Evolutionary conservation across 1,140 invertebrate species (phyloP), one percentile per base, ranked within the genome.

Genomic region (Drosophila sturtevanti): DNA sequence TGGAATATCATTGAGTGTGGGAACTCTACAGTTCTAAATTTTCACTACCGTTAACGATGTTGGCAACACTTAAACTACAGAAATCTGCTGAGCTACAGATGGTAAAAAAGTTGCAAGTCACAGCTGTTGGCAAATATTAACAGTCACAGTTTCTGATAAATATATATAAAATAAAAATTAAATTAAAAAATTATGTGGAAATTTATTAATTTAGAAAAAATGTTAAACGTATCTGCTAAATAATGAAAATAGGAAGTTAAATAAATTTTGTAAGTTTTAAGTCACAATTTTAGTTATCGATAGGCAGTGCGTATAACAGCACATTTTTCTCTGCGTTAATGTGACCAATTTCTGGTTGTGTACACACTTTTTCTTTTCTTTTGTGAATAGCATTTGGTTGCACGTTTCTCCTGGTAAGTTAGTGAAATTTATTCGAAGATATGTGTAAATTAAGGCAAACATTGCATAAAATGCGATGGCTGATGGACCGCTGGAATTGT

Each of bases 401-500:
- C 90, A 91, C 90, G 90, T 91, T 91, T 90, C 73, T 69, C 38
- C 52, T 68, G 90, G 86, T 91, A 72, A 87, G 86, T 72, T 89
- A n/a, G 9, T 1, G 11, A 48, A 79, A 89, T 71, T 64, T 73
- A 61, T 38, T 22, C 10, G 11, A 63, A 77, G 74, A 84, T 51
- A 70, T 16, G 16, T 48, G 4, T 10, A 21, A 35, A 41, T 61
- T 54, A 38, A 24, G 38, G 35, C 63, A 71, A 56, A 34, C 55
- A 16, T 68, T 51, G 27, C 38, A 35, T 41, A 18, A 24, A 22
- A 16, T 10, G 14, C 16, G 6, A 5, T 37, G 6, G 1, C n/a
- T 34, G 18, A 12, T n/a, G 21, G 12, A 14, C 0, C 2, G 12
- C 9, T 16, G n/a, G 0, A 16, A 27, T 16, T 37, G n/a, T 31